Percentiles rank a stretch among this genome's conserved stretches.
Conservation (phyloP, 2,797 vertebrate species). For the Smutsia temminckii region DNA sequence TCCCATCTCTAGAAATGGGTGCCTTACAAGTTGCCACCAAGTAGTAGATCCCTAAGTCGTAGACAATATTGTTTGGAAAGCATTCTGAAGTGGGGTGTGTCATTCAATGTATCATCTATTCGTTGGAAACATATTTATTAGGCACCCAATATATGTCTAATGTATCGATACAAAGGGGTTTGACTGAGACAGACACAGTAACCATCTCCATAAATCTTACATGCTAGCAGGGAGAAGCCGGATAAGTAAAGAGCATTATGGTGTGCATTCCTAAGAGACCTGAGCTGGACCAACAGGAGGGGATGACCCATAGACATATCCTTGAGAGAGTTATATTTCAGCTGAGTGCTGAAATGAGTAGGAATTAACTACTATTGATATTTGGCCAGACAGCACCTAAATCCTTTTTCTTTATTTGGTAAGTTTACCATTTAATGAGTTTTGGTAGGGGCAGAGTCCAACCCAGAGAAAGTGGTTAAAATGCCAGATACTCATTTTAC, state of each 20-base stretch:
- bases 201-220: neutral
- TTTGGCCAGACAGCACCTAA: neutral
- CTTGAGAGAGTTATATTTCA: neutral
- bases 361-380: neutral
- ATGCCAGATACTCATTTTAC: neutral
- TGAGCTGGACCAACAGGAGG: neutral
- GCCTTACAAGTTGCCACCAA: neutral
- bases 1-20: neutral
- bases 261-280: neutral
- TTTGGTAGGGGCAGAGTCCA: neutral
- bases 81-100: neutral
- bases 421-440: neutral
- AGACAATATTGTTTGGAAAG: neutral
- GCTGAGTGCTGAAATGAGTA: neutral
- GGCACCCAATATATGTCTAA: neutral
- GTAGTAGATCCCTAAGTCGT: neutral
- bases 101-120: neutral
- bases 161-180: neutral
- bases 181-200: neutral
- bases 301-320: neutral
- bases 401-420: neutral
- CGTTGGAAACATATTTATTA: constrained; percentile 10
- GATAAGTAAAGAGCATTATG: neutral
- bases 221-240: neutral
- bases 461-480: neutral